Base-by-base conservation (phyloP, 2,113 vertebrate species). In the Cnemophilus loriae region DNA sequence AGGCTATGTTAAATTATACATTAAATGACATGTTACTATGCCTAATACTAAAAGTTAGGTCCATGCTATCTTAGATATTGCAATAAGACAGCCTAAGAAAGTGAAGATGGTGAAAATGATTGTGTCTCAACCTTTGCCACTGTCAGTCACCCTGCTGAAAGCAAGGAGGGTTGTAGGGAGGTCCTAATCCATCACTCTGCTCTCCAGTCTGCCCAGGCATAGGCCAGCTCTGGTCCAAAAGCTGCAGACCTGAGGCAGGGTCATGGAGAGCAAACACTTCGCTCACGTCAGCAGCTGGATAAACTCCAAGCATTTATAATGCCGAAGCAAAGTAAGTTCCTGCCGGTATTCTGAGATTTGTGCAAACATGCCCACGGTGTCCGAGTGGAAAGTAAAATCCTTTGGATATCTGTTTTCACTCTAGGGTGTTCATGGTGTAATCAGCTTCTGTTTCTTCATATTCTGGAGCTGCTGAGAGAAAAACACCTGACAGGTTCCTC, bases 381-480 rank as follows among this genome's bases (percentile, higher is more conserved):
- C 55, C 13, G 3, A 44, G 11, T 28, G 13, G 16, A 63, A 41
- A 76, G 18, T 30, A 57, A 90, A 92, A 73, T 53, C 57, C 16
- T 73, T 46, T 65, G 28, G 6, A 19, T 50, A 3, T 13, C 59
- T 74, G 28, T 55, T 73, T 65, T 57, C 68, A 33, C 42, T 55
- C 12, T 16, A 23, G 59, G 9, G 26, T 11, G 17, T 5, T 3
- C 27, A 4, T 0, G 0, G 30, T 50, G 27, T 17, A 85, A 75
- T 85, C 57, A 68, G 8, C 11, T 61, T 55, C 53, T 46, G 3
- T 46, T 88, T 53, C 24, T 50, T 46, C 63, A 11, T 32, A 5
- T 59, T 79, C 39, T 65, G 55, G 11, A 84, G 17, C 13, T 69
- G n/a, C 13, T 84, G 33, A 46, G 79, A 82, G 6, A 30, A 89